Percentiles rank a stretch among this genome's conserved stretches.
These are phyloP conservation scores for Reticulitermes speratus DNA, from an alignment of 1,140 invertebrate species.

Conservation along the genomic window DNA sequence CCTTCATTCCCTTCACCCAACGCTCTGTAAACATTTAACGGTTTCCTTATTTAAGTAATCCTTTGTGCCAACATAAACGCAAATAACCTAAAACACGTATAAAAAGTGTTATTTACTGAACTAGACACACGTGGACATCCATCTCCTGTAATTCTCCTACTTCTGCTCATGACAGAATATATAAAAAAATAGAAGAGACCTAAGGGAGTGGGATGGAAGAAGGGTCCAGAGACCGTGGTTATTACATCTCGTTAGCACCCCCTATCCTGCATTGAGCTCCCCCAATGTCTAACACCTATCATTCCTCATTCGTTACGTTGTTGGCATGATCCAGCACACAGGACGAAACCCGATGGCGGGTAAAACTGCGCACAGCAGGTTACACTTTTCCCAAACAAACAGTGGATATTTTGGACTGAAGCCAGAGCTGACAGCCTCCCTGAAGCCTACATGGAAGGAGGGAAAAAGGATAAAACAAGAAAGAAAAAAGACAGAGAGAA, in stretches of 20 bases:
- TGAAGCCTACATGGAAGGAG: too few relatives aligned
- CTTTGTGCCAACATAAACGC: background rate
- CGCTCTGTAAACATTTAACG: background rate
- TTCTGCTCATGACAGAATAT: background rate
- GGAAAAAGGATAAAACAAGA: too few relatives aligned
- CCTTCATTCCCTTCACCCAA: background rate
- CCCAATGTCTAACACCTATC: background rate
- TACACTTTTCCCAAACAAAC: background rate
- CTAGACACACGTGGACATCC: background rate
- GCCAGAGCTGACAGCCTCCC: too few relatives aligned
- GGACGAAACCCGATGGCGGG: background rate
- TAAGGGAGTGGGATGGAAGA: background rate
- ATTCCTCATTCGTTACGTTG: background rate
- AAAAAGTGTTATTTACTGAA: background rate
- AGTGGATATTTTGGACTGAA: too few relatives aligned
- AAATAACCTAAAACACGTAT: background rate
- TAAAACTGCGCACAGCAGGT: background rate
- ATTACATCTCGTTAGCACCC: constrained; percentile 18
- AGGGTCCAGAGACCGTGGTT: background rate
- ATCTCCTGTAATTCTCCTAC: background rate
- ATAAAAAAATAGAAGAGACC: background rate
- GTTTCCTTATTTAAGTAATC: constrained; percentile 3
- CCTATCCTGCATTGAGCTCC: background rate
- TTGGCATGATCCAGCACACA: background rate
- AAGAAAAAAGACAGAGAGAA: too few relatives aligned